These are phyloP conservation scores for Cheilosia urbana DNA, from an alignment of 2,888 invertebrate species.

Conservation along the genomic window DNA sequence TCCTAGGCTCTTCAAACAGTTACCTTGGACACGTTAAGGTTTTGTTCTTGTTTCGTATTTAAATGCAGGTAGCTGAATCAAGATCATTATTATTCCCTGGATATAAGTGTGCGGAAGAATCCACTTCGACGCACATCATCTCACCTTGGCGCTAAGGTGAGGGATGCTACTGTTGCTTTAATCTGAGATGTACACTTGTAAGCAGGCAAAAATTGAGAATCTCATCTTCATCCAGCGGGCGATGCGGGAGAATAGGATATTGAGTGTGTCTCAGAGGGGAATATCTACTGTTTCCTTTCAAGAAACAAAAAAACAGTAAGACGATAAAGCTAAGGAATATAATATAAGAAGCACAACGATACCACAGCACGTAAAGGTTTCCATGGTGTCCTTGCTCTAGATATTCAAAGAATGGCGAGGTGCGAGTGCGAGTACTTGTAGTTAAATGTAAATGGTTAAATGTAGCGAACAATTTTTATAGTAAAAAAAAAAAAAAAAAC, in stretches of 20 bases:
- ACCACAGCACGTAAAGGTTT: neutral
- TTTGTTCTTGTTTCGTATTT: slow-evolving; percentile 63
- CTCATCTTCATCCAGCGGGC: neutral
- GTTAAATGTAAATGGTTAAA: slow-evolving; percentile 24
- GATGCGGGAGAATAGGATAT: neutral
- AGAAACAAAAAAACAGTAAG: neutral
- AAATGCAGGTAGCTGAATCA: slow-evolving; percentile 55
- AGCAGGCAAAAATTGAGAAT: neutral
- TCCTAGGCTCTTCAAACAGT: slow-evolving; percentile 3
- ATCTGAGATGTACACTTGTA: neutral
- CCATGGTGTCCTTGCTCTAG: slow-evolving; percentile 22
- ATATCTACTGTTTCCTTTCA: neutral
- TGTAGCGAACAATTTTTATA: slow-evolving; percentile 36
- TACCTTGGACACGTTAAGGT: slow-evolving; percentile 41
- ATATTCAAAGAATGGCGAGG: neutral
- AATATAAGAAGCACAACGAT: neutral
- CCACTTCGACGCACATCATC: slow-evolving; percentile 66
- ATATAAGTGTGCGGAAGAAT: slow-evolving; percentile 72
- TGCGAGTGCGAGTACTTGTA: neutral
- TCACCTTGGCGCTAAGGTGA: slow-evolving; percentile 52
- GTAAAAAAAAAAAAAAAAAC: too few species aligned
- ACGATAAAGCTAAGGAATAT: neutral
- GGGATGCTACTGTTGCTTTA: slow-evolving; percentile 58
- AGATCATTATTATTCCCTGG: slow-evolving; percentile 65
- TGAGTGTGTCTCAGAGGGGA: slow-evolving; percentile 15